Evolutionary conservation across 2,888 invertebrate genomes (phyloP).

Genomic region (Heliconius aoede): DNA sequence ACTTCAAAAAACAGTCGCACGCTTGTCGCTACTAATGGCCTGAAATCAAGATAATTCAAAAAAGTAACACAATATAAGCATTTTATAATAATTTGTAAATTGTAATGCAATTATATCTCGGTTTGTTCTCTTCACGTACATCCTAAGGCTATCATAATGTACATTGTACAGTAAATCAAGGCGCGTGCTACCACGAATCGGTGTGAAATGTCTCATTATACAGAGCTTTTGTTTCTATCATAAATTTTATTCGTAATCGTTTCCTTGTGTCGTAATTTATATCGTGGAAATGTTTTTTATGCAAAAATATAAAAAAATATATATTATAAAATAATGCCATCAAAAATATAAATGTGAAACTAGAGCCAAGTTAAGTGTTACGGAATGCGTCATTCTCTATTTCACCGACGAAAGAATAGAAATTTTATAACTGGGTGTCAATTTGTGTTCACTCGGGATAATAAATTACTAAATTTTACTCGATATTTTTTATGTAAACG

Average conservation of each 20-base stretch:
- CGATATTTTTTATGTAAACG: too few species aligned
- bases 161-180: conserved; percentile 55
- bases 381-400: too few species aligned
- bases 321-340: too few species aligned
- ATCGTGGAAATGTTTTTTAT: not conserved
- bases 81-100: not conserved
- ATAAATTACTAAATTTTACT: too few species aligned
- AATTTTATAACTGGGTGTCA: too few species aligned
- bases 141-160: conserved; percentile 56
- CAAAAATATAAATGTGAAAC: too few species aligned
- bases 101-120: conserved; percentile 24
- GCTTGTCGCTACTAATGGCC: too few species aligned
- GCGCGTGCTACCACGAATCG: conserved; percentile 48
- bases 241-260: conserved; percentile 30
- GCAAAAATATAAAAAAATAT: not conserved
- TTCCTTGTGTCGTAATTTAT: conserved; percentile 3
- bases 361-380: too few species aligned
- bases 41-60: not conserved
- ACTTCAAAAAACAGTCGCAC: too few species aligned
- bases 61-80: not conserved
- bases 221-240: conserved; percentile 20
- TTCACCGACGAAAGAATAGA: too few species aligned
- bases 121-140: conserved; percentile 52
- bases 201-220: conserved; percentile 38
- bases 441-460: too few species aligned